phyloP scores from a whole-genome alignment of 2,113 vertebrate species.

The Pogonocichla stellata region DNA sequence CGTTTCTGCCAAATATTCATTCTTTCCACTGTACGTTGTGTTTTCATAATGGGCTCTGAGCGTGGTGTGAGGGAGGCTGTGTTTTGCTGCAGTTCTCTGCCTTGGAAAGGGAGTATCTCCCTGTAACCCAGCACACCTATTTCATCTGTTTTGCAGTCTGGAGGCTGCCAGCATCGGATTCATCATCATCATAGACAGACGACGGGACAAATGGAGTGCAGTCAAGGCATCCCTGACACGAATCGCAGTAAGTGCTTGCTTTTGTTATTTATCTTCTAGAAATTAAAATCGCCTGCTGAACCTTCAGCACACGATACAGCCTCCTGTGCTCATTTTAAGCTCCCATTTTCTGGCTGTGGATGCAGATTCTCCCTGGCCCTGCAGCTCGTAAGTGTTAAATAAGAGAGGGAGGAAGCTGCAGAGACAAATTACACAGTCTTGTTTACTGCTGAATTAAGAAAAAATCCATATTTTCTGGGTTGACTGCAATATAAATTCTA shows the following conservation, averaged over 20 bases:
- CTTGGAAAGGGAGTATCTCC: neutral
- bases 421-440: neutral
- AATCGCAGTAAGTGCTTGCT: slow-evolving; percentile 85
- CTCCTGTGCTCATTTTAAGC: neutral
- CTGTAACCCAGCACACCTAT: neutral
- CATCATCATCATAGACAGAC: slow-evolving; percentile 90
- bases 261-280: neutral
- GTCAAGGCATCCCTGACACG: slow-evolving; percentile 90
- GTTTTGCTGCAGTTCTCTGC: neutral
- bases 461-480: neutral
- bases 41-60: neutral
- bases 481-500: neutral
- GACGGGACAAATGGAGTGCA: slow-evolving; percentile 95
- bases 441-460: neutral
- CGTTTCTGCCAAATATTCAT: neutral
- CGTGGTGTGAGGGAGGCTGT: neutral
- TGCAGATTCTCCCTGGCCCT: neutral
- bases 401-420: neutral
- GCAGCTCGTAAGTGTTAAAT: neutral
- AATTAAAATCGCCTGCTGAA: neutral
- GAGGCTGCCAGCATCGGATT: slow-evolving; percentile 96
- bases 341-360: neutral
- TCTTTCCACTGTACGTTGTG: neutral
- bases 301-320: neutral
- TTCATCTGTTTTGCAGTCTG: slow-evolving; percentile 76